Evolutionary conservation across 2,797 vertebrate species (phyloP).

Genomic region (Sebastes flavidus): DNA sequence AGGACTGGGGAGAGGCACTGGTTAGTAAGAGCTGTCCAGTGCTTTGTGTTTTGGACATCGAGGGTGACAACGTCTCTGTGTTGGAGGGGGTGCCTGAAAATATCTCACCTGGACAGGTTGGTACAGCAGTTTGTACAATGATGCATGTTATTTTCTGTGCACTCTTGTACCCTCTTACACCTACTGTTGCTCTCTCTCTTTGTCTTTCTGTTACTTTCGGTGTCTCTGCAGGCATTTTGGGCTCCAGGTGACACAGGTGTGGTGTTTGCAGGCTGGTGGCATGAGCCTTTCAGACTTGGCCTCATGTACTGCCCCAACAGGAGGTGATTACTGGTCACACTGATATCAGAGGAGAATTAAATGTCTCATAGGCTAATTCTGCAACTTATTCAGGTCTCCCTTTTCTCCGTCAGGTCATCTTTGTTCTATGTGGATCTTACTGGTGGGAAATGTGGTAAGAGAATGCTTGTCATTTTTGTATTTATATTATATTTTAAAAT

Average conservation of each 20-base stretch:
- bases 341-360: not conserved
- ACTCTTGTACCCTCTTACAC: not conserved
- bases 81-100: conserved; percentile 89
- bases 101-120: conserved; percentile 95
- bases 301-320: conserved; percentile 91
- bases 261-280: conserved; percentile 92
- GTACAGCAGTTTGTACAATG: conserved; percentile 4
- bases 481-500: not conserved
- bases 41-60: conserved; percentile 90
- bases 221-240: conserved; percentile 89
- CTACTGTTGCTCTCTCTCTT: not conserved
- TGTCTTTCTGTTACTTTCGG: not conserved
- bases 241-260: conserved; percentile 89
- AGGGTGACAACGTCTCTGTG: conserved; percentile 88
- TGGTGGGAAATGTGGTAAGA: conserved; percentile 91
- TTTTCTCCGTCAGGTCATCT: conserved; percentile 84
- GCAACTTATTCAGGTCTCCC: not conserved
- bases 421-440: conserved; percentile 94
- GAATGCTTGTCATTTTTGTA: not conserved
- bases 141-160: not conserved
- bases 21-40: conserved; percentile 86
- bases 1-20: conserved; percentile 94
- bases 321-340: conserved; percentile 77
- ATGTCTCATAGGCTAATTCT: not conserved
- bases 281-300: conserved; percentile 91